These are phyloP conservation scores for Drosophila nr. medialis DNA, from an alignment of 2,888 invertebrate species.

Conservation along the genomic window DNA sequence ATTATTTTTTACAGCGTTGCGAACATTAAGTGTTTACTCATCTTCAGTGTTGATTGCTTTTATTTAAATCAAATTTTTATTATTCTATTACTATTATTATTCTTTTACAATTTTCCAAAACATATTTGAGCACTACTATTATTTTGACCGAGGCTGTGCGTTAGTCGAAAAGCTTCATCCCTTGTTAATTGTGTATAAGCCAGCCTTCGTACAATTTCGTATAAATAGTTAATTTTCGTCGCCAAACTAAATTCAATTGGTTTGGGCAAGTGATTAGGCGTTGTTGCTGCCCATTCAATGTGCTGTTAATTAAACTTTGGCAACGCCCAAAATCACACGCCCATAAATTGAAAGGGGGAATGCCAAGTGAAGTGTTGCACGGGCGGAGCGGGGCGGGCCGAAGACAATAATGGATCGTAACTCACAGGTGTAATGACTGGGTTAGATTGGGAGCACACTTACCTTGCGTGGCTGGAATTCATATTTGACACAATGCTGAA, in stretches of 20 bases:
- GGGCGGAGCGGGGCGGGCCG: neutral
- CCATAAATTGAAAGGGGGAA: constrained; percentile 35
- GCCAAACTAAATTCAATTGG: constrained; percentile 37
- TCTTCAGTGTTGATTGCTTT: neutral
- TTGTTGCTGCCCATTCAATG: constrained; percentile 32
- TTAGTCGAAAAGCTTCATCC: neutral
- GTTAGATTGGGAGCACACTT: constrained; percentile 48
- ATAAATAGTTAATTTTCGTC: constrained; percentile 19
- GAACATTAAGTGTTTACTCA: neutral
- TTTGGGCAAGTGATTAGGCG: constrained; percentile 38
- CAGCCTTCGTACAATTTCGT: neutral
- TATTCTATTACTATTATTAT: no score
- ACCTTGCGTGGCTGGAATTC: constrained; percentile 99
- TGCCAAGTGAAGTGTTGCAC: neutral
- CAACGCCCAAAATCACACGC: constrained; percentile 27
- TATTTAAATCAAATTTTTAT: neutral
- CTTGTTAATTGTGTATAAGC: neutral
- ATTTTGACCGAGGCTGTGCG: neutral
- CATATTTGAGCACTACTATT: neutral
- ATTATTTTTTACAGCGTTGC: no score
- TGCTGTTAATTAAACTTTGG: constrained; percentile 55
- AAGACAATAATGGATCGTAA: constrained; percentile 26
- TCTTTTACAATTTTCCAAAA: no score
- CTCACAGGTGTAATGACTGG: constrained; percentile 34
- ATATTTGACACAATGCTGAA: constrained; percentile 99